Percentiles rank a stretch among this genome's conserved stretches.
Conservation (phyloP, 2,888 invertebrate genomes). For the Cephus pygmeus region DNA sequence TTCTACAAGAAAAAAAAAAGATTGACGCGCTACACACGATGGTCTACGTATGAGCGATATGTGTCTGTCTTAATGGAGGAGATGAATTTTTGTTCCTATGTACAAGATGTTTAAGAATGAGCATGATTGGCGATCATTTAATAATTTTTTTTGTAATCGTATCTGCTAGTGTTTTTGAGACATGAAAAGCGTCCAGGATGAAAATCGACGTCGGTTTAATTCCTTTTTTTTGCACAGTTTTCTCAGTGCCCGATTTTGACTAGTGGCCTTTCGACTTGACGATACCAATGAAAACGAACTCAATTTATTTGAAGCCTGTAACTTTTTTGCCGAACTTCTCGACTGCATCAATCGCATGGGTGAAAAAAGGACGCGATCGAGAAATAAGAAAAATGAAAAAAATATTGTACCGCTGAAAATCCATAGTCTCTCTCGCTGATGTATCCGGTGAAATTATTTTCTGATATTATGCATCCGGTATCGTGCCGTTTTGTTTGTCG, state of each 20-base stretch:
- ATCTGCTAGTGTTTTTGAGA: not conserved
- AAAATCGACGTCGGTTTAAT: too few species aligned
- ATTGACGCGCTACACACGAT: not conserved
- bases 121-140: constrained; percentile 22
- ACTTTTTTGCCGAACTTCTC: not conserved
- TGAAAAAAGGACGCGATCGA: not conserved
- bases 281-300: constrained; percentile 40
- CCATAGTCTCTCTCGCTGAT: not conserved
- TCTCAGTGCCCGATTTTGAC: constrained; percentile 60
- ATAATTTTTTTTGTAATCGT: not conserved
- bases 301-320: not conserved
- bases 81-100: constrained; percentile 34
- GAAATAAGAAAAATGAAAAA: not conserved
- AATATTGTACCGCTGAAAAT: not conserved
- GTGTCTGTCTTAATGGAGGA: not conserved
- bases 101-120: constrained; percentile 34
- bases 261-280: constrained; percentile 61
- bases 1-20: not conserved
- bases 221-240: constrained; percentile 38
- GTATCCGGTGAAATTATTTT: not conserved
- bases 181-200: not conserved
- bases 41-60: not conserved
- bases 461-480: not conserved
- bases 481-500: not conserved
- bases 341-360: not conserved